Conservation (phyloP, 92 coral and sea anemone species). For the Phenganax stokvisi region DNA sequence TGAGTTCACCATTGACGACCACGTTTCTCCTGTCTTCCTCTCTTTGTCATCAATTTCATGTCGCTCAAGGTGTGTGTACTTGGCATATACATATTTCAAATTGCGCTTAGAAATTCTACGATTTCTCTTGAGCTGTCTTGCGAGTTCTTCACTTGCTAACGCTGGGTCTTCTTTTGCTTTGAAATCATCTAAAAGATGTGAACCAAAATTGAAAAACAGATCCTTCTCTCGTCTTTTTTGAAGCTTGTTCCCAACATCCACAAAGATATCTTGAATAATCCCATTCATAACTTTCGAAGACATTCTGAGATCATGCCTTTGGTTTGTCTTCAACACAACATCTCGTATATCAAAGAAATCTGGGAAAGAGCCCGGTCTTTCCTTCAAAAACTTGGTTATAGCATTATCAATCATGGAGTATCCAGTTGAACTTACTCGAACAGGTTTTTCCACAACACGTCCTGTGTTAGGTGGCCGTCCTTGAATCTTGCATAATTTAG, state of each 20-base stretch:
- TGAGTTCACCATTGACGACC: not conserved
- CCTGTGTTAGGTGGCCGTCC: constrained; percentile 84
- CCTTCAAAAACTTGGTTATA: constrained; percentile 56
- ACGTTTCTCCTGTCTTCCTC: not conserved
- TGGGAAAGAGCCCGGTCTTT: constrained; percentile 62
- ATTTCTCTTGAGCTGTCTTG: constrained; percentile 61
- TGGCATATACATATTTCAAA: constrained; percentile 64
- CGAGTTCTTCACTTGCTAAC: constrained; percentile 44
- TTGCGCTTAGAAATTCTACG: constrained; percentile 53
- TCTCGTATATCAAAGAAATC: constrained; percentile 74
- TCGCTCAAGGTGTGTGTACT: constrained; percentile 71
- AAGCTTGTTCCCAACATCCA: constrained; percentile 76
- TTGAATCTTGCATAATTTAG: constrained; percentile 65
- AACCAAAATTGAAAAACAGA: constrained; percentile 72
- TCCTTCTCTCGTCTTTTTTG: constrained; percentile 83
- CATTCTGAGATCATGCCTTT: constrained; percentile 60
- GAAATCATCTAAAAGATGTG: constrained; percentile 67
- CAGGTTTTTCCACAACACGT: constrained; percentile 64
- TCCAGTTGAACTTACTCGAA: constrained; percentile 58
- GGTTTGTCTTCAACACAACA: constrained; percentile 54
- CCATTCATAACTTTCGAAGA: constrained; percentile 57
- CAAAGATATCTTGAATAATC: constrained; percentile 68
- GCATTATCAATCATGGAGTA: constrained; percentile 70
- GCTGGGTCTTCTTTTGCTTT: constrained; percentile 70
- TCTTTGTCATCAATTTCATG: not conserved